Base-by-base conservation (phyloP, 2,888 invertebrate species). In the Arge pagana region DNA sequence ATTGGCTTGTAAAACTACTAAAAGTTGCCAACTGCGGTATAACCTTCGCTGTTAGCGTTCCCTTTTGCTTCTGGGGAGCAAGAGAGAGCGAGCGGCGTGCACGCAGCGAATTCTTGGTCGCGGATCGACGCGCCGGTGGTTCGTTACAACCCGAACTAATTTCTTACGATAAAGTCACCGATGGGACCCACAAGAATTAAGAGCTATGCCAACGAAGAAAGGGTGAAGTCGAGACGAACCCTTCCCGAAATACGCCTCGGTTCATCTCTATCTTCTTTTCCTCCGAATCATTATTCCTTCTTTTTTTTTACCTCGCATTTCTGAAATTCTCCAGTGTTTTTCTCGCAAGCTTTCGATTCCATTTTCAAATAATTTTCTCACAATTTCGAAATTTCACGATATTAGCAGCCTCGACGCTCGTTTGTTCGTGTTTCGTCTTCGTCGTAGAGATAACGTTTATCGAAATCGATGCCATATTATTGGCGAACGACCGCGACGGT, bases 1-100 rank as follows among this genome's bases (percentile, higher is more conserved):
- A 75, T 75, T 69, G 70, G 58, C 64, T 68, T 65, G 72, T 74
- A 75, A 74, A 75, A 72, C 72, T n/a, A n/a, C n/a, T 73, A 71
- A 75, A 74, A 75, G 72, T 73, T 74, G 67, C 68, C 64, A 68
- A 68, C 68, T 70, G 69, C 61, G 71, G 68, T 65, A n/a, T n/a
- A 67, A 70, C 72, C 74, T 75, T 72, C 74, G 71, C 74, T 68
- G 74, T 74, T 73, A 73, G 71, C 71, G 67, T 67, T 69, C 65
- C 62, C 33, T 45, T 23, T n/a, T n/a, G n/a, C n/a, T n/a, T n/a
- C n/a, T n/a, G n/a, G n/a, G n/a, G n/a, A n/a, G n/a, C n/a, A n/a
- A n/a, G n/a, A n/a, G n/a, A n/a, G n/a, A n/a, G n/a, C n/a, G n/a
- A n/a, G n/a, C n/a, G n/a, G n/a, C n/a, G n/a, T n/a, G n/a, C n/a